A percentile compares a stretch with the other conserved stretches of the same genome.
Conservation (phyloP, 2,797 vertebrate genomes). For the Crocidura indochinensis region DNA sequence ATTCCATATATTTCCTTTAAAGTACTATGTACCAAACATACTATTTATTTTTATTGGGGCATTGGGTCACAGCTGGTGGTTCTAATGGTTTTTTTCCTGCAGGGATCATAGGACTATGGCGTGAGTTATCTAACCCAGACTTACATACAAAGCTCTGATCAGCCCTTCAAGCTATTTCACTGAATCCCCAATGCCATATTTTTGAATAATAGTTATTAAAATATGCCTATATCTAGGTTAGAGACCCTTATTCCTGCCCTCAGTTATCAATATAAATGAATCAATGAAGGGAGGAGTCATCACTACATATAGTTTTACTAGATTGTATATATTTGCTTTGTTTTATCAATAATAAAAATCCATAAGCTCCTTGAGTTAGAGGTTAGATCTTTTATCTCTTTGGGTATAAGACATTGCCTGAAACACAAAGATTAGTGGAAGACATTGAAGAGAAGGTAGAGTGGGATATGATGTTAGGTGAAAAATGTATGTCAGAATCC, state of each 20-base stretch:
- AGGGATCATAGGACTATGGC: no score
- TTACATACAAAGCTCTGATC: no score
- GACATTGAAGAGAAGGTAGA: not conserved
- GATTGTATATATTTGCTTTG: not conserved
- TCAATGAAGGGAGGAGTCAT: not conserved
- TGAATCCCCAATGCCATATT: not conserved
- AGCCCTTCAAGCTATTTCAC: no score
- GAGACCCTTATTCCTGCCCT: not conserved
- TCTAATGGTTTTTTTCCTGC: no score
- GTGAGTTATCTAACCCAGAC: no score
- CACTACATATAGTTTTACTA: conserved; percentile 1
- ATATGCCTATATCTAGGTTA: not conserved
- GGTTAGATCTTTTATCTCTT: not conserved
- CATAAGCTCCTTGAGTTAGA: conserved; percentile 28
- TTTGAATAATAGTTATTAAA: conserved; percentile 34
- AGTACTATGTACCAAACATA: conserved; percentile 24
- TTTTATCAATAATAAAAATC: not conserved
- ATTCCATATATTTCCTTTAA: conserved; percentile 21
- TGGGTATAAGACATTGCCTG: not conserved
- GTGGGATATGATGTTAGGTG: not conserved
- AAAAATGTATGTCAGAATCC: not conserved
- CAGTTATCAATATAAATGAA: not conserved
- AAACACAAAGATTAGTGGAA: not conserved
- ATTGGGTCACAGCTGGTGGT: no score
- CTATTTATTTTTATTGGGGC: not conserved